Conservation (phyloP, 1,140 invertebrate genomes). For the Dryas iulia region DNA sequence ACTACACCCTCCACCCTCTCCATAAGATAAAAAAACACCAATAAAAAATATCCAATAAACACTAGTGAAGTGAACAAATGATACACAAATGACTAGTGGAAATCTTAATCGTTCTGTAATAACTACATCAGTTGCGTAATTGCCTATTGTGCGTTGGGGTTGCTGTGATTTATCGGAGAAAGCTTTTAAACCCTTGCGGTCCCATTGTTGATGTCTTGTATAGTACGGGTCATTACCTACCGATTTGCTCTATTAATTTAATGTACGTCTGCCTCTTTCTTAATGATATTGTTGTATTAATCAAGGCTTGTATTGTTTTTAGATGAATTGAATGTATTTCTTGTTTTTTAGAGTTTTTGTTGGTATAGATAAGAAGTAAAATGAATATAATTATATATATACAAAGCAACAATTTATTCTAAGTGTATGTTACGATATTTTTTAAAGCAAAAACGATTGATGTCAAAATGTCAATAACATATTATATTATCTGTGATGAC, state of each 20-base stretch:
- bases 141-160: constrained; percentile 23
- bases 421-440: too few relatives aligned
- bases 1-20: too few relatives aligned
- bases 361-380: too few relatives aligned
- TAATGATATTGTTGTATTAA: constrained; percentile 18
- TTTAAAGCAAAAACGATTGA: too few relatives aligned
- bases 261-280: constrained; percentile 28
- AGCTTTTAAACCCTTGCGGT: constrained; percentile 54
- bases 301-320: background rate
- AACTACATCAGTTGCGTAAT: constrained; percentile 61
- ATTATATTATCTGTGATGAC: too few relatives aligned
- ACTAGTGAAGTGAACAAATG: constrained; percentile 1
- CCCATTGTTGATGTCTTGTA: constrained; percentile 28
- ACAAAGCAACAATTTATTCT: too few relatives aligned
- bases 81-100: constrained; percentile 40
- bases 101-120: constrained; percentile 50
- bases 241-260: constrained; percentile 39
- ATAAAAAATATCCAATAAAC: background rate
- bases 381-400: too few relatives aligned
- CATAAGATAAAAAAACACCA: too few relatives aligned
- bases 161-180: constrained; percentile 41
- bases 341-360: background rate
- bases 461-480: too few relatives aligned
- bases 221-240: constrained; percentile 34
- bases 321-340: background rate